Evolutionary conservation across 1,140 invertebrate species (phyloP), one percentile per base, ranked within the genome.

Genomic region (Tribolium madens): DNA sequence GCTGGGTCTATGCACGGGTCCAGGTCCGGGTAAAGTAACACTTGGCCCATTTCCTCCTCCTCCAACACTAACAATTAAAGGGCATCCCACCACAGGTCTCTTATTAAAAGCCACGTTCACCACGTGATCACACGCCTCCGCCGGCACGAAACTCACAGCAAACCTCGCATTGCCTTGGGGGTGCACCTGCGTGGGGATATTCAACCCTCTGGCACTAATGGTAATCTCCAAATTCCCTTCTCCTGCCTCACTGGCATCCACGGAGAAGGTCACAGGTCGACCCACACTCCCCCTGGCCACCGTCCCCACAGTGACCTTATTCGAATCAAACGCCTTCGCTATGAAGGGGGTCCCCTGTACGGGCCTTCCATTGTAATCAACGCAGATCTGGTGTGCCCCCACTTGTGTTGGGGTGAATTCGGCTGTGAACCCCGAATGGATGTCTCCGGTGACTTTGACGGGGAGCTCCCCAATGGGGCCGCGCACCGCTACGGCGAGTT

Each of bases 171-270:
- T 91, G 80, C 96, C 96, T 81, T 98, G 93, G 7, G 97, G 95
- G 86, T 97, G 95, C n/a, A 99, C 97, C 91, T 98, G 96, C 17
- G 97, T 99, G 12, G 97, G 96, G 79, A 98, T 96, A 84, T 97
- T 98, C 50, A 96, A 91, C 3, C 96, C 97, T 84, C 96, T 91
- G 36, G 95, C 96, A 77, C 94, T 95, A 78, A 99, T 98, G 14
- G 96, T 97, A 42, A 99, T 98, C 88, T 99, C 98, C 53, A 99
- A 88, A 87, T 98, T 99, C 50, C 98, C 98, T 88, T 99, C 98
- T 10, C 98, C 98, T 70, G 97, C 97, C 86, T 96, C 93, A 78
- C 94, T 95, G 4, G 97, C 97, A 88, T 99, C 97, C 36, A 99
- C 97, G 31, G 93, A 95, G 83, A 98, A 96, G 84, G 97, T 95